Conservation (phyloP, 2,888 invertebrate genomes). For the Scaptodrosophila latifasciaeformis region DNA sequence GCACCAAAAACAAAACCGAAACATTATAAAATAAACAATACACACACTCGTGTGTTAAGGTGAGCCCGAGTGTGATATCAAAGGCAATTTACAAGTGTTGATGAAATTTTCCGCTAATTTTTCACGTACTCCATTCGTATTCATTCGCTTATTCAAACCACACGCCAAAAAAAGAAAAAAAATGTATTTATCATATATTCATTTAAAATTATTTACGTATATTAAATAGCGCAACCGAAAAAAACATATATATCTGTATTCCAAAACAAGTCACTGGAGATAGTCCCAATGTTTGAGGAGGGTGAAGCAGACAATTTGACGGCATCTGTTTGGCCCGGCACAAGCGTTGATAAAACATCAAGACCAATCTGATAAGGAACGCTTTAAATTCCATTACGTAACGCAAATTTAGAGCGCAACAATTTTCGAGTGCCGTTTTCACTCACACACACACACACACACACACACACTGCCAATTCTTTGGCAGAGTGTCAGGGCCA, state of each 20-base stretch:
- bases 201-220: slow-evolving; percentile 64
- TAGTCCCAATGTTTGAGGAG: slow-evolving; percentile 13
- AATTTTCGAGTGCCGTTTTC: slow-evolving; percentile 31
- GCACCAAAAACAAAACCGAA: not conserved
- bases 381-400: slow-evolving; percentile 75
- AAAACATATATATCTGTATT: too few relatives aligned
- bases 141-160: slow-evolving; percentile 39
- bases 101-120: slow-evolving; percentile 62
- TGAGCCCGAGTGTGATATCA: too few relatives aligned
- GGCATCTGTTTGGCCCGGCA: slow-evolving; percentile 6
- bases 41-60: too few relatives aligned
- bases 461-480: not conserved
- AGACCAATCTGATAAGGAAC: slow-evolving; percentile 74
- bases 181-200: slow-evolving; percentile 55
- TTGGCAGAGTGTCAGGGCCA: not conserved
- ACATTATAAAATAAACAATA: not conserved
- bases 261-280: slow-evolving; percentile 11
- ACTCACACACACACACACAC: slow-evolving; percentile 15
- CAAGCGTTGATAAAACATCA: slow-evolving; percentile 66
- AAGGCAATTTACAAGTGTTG: slow-evolving; percentile 45
- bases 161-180: slow-evolving; percentile 49
- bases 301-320: not conserved
- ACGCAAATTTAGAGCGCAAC: slow-evolving; percentile 74
- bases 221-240: slow-evolving; percentile 50
- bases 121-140: too few relatives aligned